Evolutionary conservation across 2,888 invertebrate species (phyloP), one percentile per base, ranked within the genome.

Genomic region (Hipparchia sbordonii): DNA sequence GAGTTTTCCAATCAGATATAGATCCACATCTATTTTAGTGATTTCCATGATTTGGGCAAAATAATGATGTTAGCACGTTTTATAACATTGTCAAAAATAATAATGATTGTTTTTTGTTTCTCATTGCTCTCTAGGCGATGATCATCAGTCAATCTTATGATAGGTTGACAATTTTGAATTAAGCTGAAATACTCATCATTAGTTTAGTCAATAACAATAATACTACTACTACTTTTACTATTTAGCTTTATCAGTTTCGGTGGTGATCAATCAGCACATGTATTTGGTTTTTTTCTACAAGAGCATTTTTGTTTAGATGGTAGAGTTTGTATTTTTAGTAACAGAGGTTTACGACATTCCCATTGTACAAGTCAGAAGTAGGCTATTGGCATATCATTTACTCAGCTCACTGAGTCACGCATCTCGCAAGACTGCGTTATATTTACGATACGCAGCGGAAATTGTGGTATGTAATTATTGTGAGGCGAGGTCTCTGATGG

Each of bases 381-480:
- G 65, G 65, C 33, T 65, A 33, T 76, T 76, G 77, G 75, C 77
- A 73, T 77, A 81, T 82, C 79, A 80, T 80, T 85, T 84, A 84
- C 84, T 87, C 84, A 83, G 79, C 78, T 78, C 71, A 74, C 76
- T 90, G 90, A 91, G 80, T 91, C 89, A 89, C 82, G 80, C 78
- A 80, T 84, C 79, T 81, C 81, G 80, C 81, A 84, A 83, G 81
- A 80, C 65, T 82, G 80, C 76, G 77, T 75, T 82, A 83, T 85
- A 83, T 86, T 86, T 84, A 85, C 82, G 80, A 84, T 84, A 81
- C 79, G 79, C 84, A 84, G 85, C 87, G 89, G 90, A 90, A 87
- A 87, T 77, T 77, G 79, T 73, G 74, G 76, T 74, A 73, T 79
- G 74, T 81, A 77, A 82, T 82, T 82, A 80, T 81, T 73, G 72